Evolutionary conservation across 2,113 vertebrate species (phyloP), one percentile per base, ranked within the genome.

Genomic region (Corythoichthys intestinalis): DNA sequence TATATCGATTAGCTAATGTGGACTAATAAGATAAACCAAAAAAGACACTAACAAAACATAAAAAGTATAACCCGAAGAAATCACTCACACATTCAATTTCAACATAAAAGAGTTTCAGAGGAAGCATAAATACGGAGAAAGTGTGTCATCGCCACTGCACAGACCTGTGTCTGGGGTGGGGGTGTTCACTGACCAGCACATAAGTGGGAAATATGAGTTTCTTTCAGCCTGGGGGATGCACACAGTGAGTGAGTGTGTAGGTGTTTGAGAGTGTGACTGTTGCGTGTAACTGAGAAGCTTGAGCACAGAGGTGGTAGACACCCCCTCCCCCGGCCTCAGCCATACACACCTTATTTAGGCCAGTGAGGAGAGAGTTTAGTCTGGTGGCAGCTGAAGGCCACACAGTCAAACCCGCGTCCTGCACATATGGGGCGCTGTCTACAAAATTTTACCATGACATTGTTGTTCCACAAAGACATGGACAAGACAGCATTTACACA

Each of bases 311-410:
- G 53, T 46, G 49, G 15, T 37, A 52, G 49, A 54, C 17, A 3
- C n/a, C 14, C 56, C 44, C 14, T 63, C 59, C 49, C 68, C 64
- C 28, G 1, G 5, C 20, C 46, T 6, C 62, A 12, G n/a, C 17
- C 41, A 63, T 20, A 65, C 17, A 1, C 70, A 75, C 3, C 64
- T 69, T 58, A 53, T 72, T 71, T 72, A 67, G 59, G 71, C n/a
- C 66, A 71, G 60, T n/a, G 52, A 41, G 64, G 57, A 68, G 66
- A 68, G 64, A 50, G 69, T 49, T 79, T 50, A 48, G 76, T 63
- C 82, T 72, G 34, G 49, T 44, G 57, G 73, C 71, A 72, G 71
- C 70, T 67, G 71, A 72, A 72, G 62, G 74, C 20, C 41, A 0
- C 35, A 72, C 58, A 67, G 38, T n/a, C 38, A 49, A n/a, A 44